A percentile compares a stretch with the other conserved stretches of the same genome.
Conservation (phyloP, 2,888 invertebrate genomes). For the Papilio protenor region DNA sequence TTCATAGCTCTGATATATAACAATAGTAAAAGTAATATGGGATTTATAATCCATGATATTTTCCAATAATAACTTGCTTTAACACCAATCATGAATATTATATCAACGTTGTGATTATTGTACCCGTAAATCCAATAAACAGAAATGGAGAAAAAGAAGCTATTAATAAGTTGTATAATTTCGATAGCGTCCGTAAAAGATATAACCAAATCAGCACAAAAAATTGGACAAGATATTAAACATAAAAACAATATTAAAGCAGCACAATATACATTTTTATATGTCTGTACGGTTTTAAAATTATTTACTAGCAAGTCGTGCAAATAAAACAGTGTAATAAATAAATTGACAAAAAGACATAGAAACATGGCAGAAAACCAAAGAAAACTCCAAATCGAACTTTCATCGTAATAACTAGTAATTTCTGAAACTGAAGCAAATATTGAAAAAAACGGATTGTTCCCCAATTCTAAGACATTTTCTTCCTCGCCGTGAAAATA, state of each 20-base stretch:
- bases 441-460: constrained; percentile 59
- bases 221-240: constrained; percentile 65
- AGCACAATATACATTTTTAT: constrained; percentile 55
- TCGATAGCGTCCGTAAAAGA: constrained; percentile 63
- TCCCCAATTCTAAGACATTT: constrained; percentile 67
- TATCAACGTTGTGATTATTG: constrained; percentile 70
- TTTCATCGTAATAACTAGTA: constrained; percentile 67
- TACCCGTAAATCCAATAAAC: constrained; percentile 76
- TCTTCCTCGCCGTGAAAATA: constrained; percentile 75
- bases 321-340: constrained; percentile 66
- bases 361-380: constrained; percentile 69
- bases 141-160: constrained; percentile 66
- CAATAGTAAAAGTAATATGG: constrained; percentile 58
- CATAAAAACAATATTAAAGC: constrained; percentile 55
- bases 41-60: constrained; percentile 67
- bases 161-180: constrained; percentile 66
- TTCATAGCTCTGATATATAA: constrained; percentile 55
- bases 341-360: constrained; percentile 65
- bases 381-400: constrained; percentile 65
- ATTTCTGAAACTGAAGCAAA: constrained; percentile 71
- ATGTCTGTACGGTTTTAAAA: constrained; percentile 51
- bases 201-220: constrained; percentile 69
- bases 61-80: constrained; percentile 74
- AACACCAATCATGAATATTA: constrained; percentile 78
- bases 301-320: constrained; percentile 56